A percentile compares a stretch with the other conserved stretches of the same genome.
phyloP scores from a whole-genome alignment of 2,113 vertebrate species.

The Bubalus kerabau region DNA sequence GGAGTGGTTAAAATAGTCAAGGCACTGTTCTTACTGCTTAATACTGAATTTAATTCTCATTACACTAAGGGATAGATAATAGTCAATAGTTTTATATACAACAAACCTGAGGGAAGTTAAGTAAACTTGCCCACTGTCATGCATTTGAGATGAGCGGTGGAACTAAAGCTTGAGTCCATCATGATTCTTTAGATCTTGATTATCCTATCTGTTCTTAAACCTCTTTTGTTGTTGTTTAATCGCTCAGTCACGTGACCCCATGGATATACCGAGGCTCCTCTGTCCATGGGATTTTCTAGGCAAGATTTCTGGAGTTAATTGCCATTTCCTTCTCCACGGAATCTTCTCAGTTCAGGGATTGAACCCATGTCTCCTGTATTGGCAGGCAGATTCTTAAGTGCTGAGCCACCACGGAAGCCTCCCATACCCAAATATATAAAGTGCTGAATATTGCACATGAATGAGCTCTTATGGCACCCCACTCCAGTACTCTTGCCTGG shows the following conservation, averaged over 20 bases:
- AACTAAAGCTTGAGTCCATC: background rate
- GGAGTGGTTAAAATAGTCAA: background rate
- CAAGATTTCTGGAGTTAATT: background rate
- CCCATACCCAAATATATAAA: background rate
- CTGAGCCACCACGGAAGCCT: background rate
- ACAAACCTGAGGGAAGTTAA: background rate
- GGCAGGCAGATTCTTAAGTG: background rate
- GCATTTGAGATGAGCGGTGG: background rate
- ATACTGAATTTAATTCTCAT: background rate
- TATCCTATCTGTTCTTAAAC: background rate
- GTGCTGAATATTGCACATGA: background rate
- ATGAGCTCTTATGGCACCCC: background rate
- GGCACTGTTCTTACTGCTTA: background rate
- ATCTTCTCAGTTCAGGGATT: background rate
- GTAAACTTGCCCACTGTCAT: background rate
- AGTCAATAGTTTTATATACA: background rate
- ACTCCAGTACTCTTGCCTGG: no score
- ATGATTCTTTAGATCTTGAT: background rate
- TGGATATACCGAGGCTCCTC: background rate
- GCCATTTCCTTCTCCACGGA: background rate
- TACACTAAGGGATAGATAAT: background rate
- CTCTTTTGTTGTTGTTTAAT: background rate
- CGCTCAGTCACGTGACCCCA: background rate
- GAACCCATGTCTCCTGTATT: background rate
- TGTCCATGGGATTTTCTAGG: background rate